Percentiles rank a stretch among this genome's conserved stretches.
Conservation (phyloP, 1,140 invertebrate genomes). For the Vollenhovia emeryi region DNA sequence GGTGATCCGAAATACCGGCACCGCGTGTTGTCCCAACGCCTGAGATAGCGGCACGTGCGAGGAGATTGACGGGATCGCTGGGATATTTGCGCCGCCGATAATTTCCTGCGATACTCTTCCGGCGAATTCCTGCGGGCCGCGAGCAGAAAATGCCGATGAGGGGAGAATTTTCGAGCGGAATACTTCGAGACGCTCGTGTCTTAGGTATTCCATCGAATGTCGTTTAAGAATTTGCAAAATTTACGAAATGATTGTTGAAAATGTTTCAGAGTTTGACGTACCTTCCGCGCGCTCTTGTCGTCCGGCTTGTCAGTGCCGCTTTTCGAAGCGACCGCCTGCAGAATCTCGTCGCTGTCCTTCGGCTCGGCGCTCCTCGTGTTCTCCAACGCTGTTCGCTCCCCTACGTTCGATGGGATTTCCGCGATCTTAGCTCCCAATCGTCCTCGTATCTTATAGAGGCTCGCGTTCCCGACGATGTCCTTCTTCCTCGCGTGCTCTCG, state of each 20-base stretch:
- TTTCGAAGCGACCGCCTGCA: conserved; percentile 2
- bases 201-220: not conserved
- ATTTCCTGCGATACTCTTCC: conserved; percentile 10
- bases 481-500: not conserved
- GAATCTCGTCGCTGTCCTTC: conserved; percentile 39
- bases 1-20: conserved; percentile 37
- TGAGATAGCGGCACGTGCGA: not conserved
- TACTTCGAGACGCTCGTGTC: not conserved
- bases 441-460: not conserved
- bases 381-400: not conserved
- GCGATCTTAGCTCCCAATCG: not conserved
- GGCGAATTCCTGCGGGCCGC: conserved; percentile 15
- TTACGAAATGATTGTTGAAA: not conserved
- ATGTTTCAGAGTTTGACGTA: not conserved
- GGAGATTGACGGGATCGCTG: conserved; percentile 16
- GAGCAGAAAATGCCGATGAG: not conserved
- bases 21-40: not conserved
- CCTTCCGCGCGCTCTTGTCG: conserved; percentile 11
- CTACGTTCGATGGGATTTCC: not conserved
- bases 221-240: conserved; percentile 3
- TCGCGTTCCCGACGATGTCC: not conserved
- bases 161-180: not conserved
- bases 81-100: not conserved
- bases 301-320: not conserved
- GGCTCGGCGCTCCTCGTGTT: conserved; percentile 15